These are phyloP conservation scores for Neolamprologus kungweensis DNA, from an alignment of 2,113 vertebrate genomes.

Conservation along the genomic window DNA sequence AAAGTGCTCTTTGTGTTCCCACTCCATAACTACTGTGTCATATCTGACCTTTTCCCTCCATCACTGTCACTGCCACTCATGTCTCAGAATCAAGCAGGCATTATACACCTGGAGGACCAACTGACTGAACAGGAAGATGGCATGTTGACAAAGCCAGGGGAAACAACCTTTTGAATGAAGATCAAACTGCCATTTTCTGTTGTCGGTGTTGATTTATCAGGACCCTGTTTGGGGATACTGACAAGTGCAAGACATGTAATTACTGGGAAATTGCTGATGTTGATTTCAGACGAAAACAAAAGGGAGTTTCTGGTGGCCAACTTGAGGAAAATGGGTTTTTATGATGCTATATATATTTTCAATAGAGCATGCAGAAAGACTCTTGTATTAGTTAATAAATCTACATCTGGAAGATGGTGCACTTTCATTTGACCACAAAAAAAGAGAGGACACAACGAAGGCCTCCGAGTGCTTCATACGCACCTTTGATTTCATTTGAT, in stretches of 20 bases:
- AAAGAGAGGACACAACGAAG: background rate
- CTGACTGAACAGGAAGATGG: conserved; percentile 14
- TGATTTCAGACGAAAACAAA: conserved; percentile 3
- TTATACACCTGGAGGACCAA: conserved; percentile 38
- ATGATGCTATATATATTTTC: background rate
- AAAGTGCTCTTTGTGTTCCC: conserved; percentile 32
- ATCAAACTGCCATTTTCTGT: conserved; percentile 42
- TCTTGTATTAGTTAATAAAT: background rate
- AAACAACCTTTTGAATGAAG: conserved; percentile 46
- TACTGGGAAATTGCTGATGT: background rate
- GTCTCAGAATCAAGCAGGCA: conserved; percentile 36
- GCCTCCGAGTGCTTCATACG: background rate
- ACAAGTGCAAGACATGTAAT: conserved; percentile 1
- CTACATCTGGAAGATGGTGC: background rate
- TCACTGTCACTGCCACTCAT: conserved; percentile 53
- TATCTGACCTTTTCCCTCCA: conserved; percentile 65
- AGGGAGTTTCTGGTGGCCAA: background rate
- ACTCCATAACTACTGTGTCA: conserved; percentile 35
- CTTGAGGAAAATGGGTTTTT: background rate
- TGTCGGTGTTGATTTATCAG: conserved; percentile 35
- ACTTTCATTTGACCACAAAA: background rate
- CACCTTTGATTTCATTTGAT: conserved; percentile 47
- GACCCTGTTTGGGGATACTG: conserved; percentile 6
- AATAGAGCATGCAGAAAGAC: background rate
- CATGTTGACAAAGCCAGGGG: conserved; percentile 24